Conservation (phyloP, 2,888 invertebrate genomes). For the Nysson spinosus region DNA sequence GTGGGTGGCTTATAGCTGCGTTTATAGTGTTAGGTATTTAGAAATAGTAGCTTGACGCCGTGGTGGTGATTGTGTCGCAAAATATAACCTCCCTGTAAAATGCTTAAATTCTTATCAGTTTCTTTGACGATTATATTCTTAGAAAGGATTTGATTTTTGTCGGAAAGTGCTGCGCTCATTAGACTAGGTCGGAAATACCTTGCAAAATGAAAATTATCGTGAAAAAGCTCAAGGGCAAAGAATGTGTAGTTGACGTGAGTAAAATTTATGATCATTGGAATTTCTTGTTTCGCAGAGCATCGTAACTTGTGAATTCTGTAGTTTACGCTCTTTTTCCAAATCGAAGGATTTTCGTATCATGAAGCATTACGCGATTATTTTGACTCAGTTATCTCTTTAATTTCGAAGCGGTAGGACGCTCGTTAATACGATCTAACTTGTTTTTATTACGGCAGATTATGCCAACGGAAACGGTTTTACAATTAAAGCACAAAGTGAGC, state of each 20-base stretch:
- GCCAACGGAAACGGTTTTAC: conserved; percentile 80
- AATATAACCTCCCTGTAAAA: conserved; percentile 64
- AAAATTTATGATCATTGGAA: neutral
- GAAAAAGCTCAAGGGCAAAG: conserved; percentile 86
- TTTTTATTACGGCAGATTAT: conserved; percentile 64
- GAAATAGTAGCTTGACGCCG: conserved; percentile 45
- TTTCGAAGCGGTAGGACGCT: neutral
- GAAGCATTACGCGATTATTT: neutral
- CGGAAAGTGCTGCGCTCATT: conserved; percentile 8
- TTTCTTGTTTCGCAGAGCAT: no score
- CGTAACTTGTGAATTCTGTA: no score
- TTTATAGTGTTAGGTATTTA: conserved; percentile 16
- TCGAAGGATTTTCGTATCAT: no score
- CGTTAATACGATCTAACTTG: neutral
- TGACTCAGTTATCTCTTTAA: neutral
- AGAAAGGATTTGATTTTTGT: conserved; percentile 49
- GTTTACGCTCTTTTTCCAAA: no score
- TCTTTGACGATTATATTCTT: conserved; percentile 24
- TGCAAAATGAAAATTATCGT: conserved; percentile 84
- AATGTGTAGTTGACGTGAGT: conserved; percentile 83
- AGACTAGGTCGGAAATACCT: conserved; percentile 3
- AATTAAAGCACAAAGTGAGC: conserved; percentile 84
- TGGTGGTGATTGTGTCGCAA: conserved; percentile 33
- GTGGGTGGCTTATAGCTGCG: no score
- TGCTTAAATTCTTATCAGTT: conserved; percentile 43